Conservation (phyloP, 2,113 vertebrate genomes). For the Vanacampus margaritifer region DNA sequence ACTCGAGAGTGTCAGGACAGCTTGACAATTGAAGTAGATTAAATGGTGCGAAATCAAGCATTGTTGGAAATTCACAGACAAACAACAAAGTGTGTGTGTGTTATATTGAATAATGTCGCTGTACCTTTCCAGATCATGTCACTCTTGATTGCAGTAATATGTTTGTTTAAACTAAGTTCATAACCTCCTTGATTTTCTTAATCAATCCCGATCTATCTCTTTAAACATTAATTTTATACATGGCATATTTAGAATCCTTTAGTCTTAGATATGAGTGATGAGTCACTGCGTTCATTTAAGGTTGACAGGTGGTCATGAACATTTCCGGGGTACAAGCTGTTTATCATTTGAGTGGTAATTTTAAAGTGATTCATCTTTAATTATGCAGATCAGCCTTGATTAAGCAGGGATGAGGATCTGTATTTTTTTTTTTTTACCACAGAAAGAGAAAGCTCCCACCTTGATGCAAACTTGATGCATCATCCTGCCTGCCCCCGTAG, state of each 20-base stretch:
- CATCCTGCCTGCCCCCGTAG: constrained; percentile 2
- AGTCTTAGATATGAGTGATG: neutral
- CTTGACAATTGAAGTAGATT: neutral
- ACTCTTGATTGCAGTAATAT: neutral
- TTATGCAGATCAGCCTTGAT: constrained; percentile 6
- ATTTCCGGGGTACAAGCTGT: neutral
- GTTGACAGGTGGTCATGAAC: neutral
- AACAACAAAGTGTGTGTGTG: neutral
- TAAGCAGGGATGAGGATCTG: constrained; percentile 7
- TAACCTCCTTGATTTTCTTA: neutral
- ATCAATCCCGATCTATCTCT: neutral
- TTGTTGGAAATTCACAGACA: neutral
- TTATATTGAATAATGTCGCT: neutral
- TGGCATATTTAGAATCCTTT: neutral
- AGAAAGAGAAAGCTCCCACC: constrained; percentile 23
- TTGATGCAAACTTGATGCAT: constrained; percentile 17
- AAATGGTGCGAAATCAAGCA: neutral
- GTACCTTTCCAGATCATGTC: neutral
- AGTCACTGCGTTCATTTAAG: neutral
- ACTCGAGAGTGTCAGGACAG: neutral
- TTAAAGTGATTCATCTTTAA: neutral
- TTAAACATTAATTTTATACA: neutral
- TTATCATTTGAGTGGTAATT: neutral
- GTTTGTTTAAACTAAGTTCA: neutral
- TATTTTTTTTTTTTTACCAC: constrained; percentile 13